Conservation (phyloP, 2,113 vertebrate species). For the Esox niger region DNA sequence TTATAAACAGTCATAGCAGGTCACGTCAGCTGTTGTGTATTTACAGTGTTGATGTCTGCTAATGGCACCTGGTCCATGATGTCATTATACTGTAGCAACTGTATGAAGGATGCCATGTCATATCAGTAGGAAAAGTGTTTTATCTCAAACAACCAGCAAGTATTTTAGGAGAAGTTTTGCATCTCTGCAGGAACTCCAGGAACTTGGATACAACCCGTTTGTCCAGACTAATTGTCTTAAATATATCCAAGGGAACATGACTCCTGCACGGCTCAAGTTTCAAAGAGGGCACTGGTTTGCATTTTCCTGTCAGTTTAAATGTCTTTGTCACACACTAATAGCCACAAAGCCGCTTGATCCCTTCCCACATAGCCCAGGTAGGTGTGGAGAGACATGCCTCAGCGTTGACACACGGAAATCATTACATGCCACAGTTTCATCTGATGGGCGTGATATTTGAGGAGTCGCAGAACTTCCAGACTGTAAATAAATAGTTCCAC, state of each 20-base stretch:
- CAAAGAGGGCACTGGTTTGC: neutral
- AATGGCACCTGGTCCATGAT: too few species aligned
- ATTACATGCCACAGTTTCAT: neutral
- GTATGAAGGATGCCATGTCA: too few species aligned
- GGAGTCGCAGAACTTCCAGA: neutral
- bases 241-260: conserved; percentile 49
- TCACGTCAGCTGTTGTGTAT: too few species aligned
- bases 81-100: too few species aligned
- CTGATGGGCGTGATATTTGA: neutral
- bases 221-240: conserved; percentile 38
- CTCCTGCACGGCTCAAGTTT: conserved; percentile 9
- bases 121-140: neutral
- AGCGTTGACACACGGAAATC: conserved; percentile 8
- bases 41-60: too few species aligned
- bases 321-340: neutral
- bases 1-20: too few species aligned
- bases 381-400: neutral
- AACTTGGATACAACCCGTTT: conserved; percentile 61
- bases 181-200: conserved; percentile 11
- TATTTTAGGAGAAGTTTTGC: neutral
- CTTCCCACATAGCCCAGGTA: neutral
- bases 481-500: neutral
- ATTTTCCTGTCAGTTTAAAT: conserved; percentile 12
- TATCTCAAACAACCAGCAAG: neutral
- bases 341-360: neutral